phyloP scores from a whole-genome alignment of 2,113 vertebrate genomes.

The Hemicordylus capensis region DNA sequence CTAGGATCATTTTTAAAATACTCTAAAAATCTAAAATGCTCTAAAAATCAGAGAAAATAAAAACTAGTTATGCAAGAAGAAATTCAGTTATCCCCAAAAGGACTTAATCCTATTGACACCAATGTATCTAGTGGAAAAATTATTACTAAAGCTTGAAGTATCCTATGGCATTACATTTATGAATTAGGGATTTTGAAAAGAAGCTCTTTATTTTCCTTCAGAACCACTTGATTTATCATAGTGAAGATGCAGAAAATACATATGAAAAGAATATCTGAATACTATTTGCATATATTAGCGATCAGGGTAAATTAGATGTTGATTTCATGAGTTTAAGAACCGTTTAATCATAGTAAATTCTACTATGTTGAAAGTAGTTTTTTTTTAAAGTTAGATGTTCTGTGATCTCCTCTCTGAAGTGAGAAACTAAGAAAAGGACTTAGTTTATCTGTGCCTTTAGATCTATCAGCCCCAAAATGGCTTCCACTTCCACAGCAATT shows the following conservation, averaged over 20 bases:
- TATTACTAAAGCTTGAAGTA: background rate
- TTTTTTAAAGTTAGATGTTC: slow-evolving; percentile 13
- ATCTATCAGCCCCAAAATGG: background rate
- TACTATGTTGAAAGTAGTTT: background rate
- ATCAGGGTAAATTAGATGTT: too few relatives aligned
- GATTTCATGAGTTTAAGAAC: background rate
- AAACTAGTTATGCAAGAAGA: too few relatives aligned
- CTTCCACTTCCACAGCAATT: slow-evolving; percentile 31
- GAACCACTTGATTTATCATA: too few relatives aligned
- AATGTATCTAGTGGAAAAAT: background rate
- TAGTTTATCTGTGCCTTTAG: slow-evolving; percentile 3
- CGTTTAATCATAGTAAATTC: background rate
- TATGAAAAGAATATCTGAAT: background rate
- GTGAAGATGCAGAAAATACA: background rate
- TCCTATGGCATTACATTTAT: background rate
- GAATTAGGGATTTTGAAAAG: background rate
- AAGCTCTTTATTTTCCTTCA: background rate
- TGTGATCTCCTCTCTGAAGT: background rate
- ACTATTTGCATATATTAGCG: background rate
- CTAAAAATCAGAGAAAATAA: too few relatives aligned
- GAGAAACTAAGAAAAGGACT: slow-evolving; percentile 13
- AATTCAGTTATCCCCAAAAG: too few relatives aligned
- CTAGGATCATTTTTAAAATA: background rate
- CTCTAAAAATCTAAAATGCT: too few relatives aligned
- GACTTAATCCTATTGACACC: background rate